Evolutionary conservation across 2,797 vertebrate genomes (phyloP).

Genomic region (Acrocephalus scirpaceus): DNA sequence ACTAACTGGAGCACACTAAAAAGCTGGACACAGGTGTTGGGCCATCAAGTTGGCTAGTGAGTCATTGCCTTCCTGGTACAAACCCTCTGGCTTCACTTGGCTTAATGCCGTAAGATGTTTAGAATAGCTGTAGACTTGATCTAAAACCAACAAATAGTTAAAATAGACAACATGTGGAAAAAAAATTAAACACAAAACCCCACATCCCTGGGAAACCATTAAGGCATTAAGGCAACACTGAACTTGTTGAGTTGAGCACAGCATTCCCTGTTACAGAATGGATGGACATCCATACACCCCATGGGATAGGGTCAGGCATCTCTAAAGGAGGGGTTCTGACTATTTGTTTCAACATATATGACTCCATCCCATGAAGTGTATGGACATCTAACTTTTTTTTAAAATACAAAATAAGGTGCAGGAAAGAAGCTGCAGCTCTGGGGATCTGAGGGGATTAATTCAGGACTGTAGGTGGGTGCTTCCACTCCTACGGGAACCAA

Average conservation of each 20-base stretch:
- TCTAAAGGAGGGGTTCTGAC: background rate
- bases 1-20: background rate
- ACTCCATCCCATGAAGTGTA: background rate
- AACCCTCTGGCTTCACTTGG: background rate
- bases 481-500: background rate
- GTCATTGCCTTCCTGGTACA: background rate
- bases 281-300: rapidly evolving
- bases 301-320: background rate
- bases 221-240: background rate
- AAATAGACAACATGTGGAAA: background rate
- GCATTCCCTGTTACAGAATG: background rate
- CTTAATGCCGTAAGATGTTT: background rate
- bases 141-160: background rate
- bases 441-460: background rate
- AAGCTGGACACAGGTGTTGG: background rate
- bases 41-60: background rate
- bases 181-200: background rate
- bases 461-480: background rate
- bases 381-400: background rate
- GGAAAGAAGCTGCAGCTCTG: background rate
- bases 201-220: background rate
- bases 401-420: background rate
- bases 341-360: background rate
- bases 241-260: background rate
- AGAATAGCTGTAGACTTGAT: background rate